Evolutionary conservation across 2,888 invertebrate genomes (phyloP), one percentile per base, ranked within the genome.

Genomic region (Diploptera punctata): DNA sequence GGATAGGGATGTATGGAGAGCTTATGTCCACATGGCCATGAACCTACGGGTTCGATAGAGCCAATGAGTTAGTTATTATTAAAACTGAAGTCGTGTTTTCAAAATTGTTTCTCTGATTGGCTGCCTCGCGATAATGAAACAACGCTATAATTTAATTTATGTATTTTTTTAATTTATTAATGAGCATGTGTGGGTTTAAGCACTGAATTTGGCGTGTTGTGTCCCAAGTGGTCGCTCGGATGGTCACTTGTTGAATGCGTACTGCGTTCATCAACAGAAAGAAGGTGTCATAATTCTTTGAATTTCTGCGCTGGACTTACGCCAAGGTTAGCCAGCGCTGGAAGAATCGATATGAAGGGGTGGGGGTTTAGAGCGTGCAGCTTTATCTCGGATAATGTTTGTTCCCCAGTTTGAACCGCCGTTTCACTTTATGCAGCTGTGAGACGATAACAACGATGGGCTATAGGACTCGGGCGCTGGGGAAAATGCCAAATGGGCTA

Each of bases 381-480:
- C 73, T 73, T 70, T 73, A 68, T 67, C 70, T 73, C 60, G 54
- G 47, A 26, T 26, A 16, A 44, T 31, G 65, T 31, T n/a, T 10
- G 16, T 52, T 31, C 33, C 54, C 67, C 74, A 65, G 38, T 44
- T 70, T 68, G 73, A 70, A 71, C 71, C 75, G 73, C 75, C 75
- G 73, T 75, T 75, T 76, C 75, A 83, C 83, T 83, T 83, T 83
- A 83, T 83, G 83, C 83, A 83, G 83, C 83, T 83, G 83, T 82
- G 83, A 82, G 83, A 83, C 83, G 83, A 83, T 83, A 83, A 83
- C 83, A 83, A 83, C 83, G 83, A 83, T 83, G 83, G 83, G 82
- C 83, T 83, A 83, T 82, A 83, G 83, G 83, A 83, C 81, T 77
- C 81, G 76, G 76, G 76, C 75, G 75, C 72, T 73, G 75, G 76